A percentile compares a stretch with the other conserved stretches of the same genome.
phyloP scores from a whole-genome alignment of 1,140 invertebrate genomes.

The Triops cancriformis region DNA sequence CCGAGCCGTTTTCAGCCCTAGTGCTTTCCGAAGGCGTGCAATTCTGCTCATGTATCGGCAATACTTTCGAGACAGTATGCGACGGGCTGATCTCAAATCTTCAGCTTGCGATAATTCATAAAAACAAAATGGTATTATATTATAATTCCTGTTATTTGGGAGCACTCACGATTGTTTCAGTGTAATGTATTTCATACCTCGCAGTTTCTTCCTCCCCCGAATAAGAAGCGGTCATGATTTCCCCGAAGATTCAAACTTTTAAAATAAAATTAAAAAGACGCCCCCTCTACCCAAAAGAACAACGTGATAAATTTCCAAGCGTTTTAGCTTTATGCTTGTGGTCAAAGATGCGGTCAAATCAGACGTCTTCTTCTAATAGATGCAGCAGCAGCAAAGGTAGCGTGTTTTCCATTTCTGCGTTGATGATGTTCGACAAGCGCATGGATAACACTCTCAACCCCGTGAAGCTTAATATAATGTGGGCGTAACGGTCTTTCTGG shows the following conservation, averaged over 20 bases:
- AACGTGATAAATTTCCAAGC: not conserved
- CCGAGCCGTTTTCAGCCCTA: too few relatives aligned
- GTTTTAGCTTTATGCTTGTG: not conserved
- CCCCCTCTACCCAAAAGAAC: not conserved
- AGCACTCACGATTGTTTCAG: too few relatives aligned
- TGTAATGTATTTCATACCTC: not conserved
- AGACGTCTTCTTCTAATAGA: conserved; percentile 16
- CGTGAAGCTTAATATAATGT: not conserved
- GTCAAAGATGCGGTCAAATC: not conserved
- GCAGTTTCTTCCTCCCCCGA: not conserved
- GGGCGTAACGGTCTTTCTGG: not conserved
- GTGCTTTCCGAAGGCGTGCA: conserved; percentile 56
- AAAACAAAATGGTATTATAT: not conserved
- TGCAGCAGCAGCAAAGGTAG: not conserved
- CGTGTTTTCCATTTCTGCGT: conserved; percentile 1
- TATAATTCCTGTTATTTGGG: too few relatives aligned
- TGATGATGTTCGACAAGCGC: not conserved
- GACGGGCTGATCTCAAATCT: conserved; percentile 66
- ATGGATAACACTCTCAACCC: not conserved
- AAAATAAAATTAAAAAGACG: not conserved
- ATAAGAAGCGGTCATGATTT: not conserved
- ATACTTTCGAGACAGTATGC: conserved; percentile 52
- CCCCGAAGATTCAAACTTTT: not conserved
- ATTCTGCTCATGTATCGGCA: conserved; percentile 62
- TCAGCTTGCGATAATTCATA: conserved; percentile 33